Evolutionary conservation across 2,113 vertebrate species (phyloP).

Genomic region (Bolborhynchus lineola): DNA sequence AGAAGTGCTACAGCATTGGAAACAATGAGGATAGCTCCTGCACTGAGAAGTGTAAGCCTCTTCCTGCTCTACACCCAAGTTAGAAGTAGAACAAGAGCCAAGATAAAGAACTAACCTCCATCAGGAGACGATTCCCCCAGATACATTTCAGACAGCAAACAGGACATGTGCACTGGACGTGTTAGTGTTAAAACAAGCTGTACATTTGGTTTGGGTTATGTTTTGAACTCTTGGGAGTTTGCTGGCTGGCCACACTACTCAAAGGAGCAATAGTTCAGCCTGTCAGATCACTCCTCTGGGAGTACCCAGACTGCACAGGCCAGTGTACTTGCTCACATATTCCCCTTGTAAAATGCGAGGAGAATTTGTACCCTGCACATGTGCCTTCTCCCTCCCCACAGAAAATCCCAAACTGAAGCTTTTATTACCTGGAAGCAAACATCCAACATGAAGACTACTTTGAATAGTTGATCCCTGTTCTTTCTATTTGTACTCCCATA

Average conservation of each 20-base stretch:
- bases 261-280: slow-evolving; percentile 36
- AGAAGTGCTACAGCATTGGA: not conserved
- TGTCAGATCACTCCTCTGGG: slow-evolving; percentile 47
- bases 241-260: slow-evolving; percentile 40
- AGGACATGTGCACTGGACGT: not conserved
- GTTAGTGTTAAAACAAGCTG: not conserved
- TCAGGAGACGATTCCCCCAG: not conserved
- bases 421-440: not conserved
- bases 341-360: not conserved
- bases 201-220: slow-evolving; percentile 53
- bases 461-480: not conserved
- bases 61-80: not conserved
- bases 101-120: slow-evolving; percentile 12
- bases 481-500: not conserved
- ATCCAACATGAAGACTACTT: not conserved
- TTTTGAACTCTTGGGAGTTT: slow-evolving; percentile 51
- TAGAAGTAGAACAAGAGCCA: slow-evolving; percentile 4
- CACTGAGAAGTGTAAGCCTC: not conserved
- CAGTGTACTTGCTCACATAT: not conserved
- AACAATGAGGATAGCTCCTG: not conserved
- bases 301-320: not conserved
- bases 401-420: not conserved
- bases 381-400: not conserved
- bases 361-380: not conserved
- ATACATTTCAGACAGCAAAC: not conserved